These are phyloP conservation scores for Spisula subtruncata DNA, from an alignment of 2,888 invertebrate genomes.

Conservation along the genomic window DNA sequence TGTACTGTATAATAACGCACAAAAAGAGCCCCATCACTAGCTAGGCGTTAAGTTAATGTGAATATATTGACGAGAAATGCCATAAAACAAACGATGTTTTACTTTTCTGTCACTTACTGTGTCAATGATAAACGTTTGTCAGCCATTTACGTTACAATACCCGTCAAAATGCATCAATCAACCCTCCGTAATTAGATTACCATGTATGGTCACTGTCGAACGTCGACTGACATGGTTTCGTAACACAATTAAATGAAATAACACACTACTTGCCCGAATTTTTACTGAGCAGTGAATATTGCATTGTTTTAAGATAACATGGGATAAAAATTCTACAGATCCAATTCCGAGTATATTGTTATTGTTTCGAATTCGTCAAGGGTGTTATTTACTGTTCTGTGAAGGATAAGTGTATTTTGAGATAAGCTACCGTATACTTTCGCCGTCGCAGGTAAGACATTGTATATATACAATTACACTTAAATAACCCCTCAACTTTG, in stretches of 20 bases:
- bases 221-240: background rate
- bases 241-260: background rate
- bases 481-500: background rate
- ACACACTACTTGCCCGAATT: background rate
- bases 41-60: background rate
- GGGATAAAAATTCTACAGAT: background rate
- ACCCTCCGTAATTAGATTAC: background rate
- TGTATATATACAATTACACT: background rate
- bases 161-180: constrained; percentile 39
- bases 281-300: background rate
- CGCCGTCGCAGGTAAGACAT: background rate
- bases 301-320: background rate
- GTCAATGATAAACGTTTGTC: constrained; percentile 28
- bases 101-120: constrained; percentile 26
- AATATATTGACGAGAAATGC: constrained; percentile 25
- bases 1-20: background rate
- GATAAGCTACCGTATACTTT: background rate
- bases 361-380: background rate
- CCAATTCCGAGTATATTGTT: background rate
- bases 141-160: constrained; percentile 25
- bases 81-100: constrained; percentile 31
- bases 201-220: background rate
- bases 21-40: background rate
- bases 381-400: background rate
- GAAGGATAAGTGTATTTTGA: background rate